A percentile compares a stretch with the other conserved stretches of the same genome.
These are phyloP conservation scores for Valencia hispanica DNA, from an alignment of 2,797 vertebrate species.

Conservation along the genomic window DNA sequence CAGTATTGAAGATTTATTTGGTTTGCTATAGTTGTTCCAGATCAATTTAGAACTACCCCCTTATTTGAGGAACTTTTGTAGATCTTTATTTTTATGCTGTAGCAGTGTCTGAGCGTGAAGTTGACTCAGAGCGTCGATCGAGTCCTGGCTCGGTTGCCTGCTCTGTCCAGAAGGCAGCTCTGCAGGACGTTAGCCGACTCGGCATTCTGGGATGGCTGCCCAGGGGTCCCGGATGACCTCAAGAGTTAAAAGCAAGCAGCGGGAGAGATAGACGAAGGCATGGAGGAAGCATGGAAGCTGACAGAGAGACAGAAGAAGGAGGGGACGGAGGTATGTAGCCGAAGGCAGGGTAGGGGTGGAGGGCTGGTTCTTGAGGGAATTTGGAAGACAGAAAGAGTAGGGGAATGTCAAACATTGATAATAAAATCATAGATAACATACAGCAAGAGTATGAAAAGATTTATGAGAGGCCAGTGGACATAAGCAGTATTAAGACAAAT, in stretches of 20 bases:
- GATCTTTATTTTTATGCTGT: constrained; percentile 24
- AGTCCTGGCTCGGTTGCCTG: constrained; percentile 73
- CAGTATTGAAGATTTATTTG: constrained; percentile 29
- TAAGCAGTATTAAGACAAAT: neutral
- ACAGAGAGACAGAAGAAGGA: constrained; percentile 61
- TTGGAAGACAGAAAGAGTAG: constrained; percentile 5
- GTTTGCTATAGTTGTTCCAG: constrained; percentile 16
- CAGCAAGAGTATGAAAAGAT: neutral
- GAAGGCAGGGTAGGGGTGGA: constrained; percentile 22
- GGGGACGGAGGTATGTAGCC: constrained; percentile 56
- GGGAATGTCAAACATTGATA: neutral
- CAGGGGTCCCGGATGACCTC: constrained; percentile 84
- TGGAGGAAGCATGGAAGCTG: constrained; percentile 72
- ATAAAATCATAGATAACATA: constrained; percentile 1
- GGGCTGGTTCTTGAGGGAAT: constrained; percentile 12
- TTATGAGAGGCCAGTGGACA: constrained; percentile 1
- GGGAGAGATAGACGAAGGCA: constrained; percentile 73
- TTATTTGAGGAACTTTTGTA: constrained; percentile 31
- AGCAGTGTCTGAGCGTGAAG: constrained; percentile 56
- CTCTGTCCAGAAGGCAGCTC: constrained; percentile 83
- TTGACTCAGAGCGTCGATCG: constrained; percentile 59
- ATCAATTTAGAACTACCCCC: constrained; percentile 18
- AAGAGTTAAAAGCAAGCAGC: constrained; percentile 85
- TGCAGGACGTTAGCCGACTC: constrained; percentile 76
- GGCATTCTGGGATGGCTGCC: constrained; percentile 83